Percentiles rank a stretch among this genome's conserved stretches.
Evolutionary conservation across 30 jellyfish, hydroid and myxozoan species (phyloP).

Genomic region (Mastigias papua): DNA sequence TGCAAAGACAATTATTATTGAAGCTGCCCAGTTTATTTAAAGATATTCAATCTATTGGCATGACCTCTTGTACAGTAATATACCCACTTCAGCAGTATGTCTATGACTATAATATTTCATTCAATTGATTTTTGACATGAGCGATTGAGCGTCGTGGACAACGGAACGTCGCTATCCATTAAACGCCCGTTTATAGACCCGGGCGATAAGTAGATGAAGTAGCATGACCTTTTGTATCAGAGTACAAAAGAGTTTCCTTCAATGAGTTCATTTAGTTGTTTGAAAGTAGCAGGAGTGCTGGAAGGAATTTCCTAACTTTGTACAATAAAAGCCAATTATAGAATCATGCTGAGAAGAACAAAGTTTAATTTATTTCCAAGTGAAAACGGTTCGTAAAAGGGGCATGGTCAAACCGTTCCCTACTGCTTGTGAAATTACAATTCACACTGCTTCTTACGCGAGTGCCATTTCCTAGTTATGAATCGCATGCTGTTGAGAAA

Average conservation of each 20-base stretch:
- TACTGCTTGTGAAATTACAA: conserved; percentile 54
- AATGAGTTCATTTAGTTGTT: background rate
- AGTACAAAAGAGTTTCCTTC: background rate
- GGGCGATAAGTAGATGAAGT: background rate
- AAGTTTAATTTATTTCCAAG: background rate
- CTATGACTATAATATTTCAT: too few relatives aligned
- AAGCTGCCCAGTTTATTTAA: too few relatives aligned
- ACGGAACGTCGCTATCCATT: too few relatives aligned
- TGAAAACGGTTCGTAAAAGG: conserved; percentile 22
- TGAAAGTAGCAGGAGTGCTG: background rate
- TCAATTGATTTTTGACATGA: too few relatives aligned
- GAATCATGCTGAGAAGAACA: background rate
- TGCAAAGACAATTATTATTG: too few relatives aligned
- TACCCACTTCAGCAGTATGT: too few relatives aligned
- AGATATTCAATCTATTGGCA: too few relatives aligned
- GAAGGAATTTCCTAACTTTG: background rate
- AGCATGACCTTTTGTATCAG: background rate
- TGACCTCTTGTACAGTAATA: too few relatives aligned
- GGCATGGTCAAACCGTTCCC: conserved; percentile 53
- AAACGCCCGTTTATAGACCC: too few relatives aligned
- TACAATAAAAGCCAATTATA: background rate
- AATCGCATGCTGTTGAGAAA: conserved; percentile 68
- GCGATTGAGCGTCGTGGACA: too few relatives aligned
- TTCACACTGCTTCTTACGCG: conserved; percentile 37
- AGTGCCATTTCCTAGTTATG: conserved; percentile 44